A percentile compares a stretch with the other conserved stretches of the same genome.
phyloP scores from a whole-genome alignment of 2,888 invertebrate genomes.

The Eulithis prunata region DNA sequence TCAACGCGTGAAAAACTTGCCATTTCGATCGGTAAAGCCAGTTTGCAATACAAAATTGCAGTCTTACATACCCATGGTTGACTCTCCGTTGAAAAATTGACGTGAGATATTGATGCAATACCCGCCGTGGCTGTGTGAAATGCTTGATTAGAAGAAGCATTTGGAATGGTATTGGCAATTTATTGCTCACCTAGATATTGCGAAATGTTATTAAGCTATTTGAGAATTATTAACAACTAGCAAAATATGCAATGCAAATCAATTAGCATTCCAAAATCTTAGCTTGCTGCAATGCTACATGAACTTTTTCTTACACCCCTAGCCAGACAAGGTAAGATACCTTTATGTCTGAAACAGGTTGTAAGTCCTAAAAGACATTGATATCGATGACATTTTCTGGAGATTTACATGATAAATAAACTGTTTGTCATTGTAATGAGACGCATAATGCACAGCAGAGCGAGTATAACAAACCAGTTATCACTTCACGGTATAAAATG shows the following conservation, averaged over 20 bases:
- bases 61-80: conserved; percentile 40
- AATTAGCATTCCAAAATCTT: neutral
- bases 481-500: conserved; percentile 56
- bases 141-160: conserved; percentile 38
- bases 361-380: too few species aligned
- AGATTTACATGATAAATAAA: neutral
- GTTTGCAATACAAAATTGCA: conserved; percentile 51
- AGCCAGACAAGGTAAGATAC: neutral
- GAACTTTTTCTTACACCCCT: neutral
- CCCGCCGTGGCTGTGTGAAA: conserved; percentile 28
- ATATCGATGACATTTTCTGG: neutral
- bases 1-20: conserved; percentile 65
- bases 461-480: conserved; percentile 45
- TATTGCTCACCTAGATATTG: conserved; percentile 36
- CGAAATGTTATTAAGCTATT: conserved; percentile 21
- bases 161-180: conserved; percentile 37
- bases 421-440: neutral
- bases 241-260: neutral
- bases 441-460: neutral
- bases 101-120: conserved; percentile 41
- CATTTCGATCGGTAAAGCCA: conserved; percentile 49
- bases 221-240: conserved; percentile 1
- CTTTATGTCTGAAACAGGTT: too few species aligned
- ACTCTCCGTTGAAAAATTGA: conserved; percentile 37
- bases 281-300: neutral